Percentiles rank a stretch among this genome's conserved stretches.
These are phyloP conservation scores for Capromys pilorides DNA, from an alignment of 2,797 vertebrate genomes.

Conservation along the genomic window DNA sequence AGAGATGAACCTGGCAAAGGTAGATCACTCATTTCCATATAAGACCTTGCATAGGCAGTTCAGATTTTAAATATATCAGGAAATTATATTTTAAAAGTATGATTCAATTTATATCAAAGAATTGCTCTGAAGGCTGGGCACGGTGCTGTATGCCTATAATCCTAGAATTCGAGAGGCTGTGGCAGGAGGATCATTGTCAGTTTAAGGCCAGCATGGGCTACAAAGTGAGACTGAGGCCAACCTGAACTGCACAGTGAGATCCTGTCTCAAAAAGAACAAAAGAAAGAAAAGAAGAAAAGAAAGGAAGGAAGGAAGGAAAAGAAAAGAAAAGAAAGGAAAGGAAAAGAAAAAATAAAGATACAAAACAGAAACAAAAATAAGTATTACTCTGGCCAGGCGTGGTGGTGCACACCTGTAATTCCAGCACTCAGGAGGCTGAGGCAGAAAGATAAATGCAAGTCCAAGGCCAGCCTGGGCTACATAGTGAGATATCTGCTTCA, in stretches of 20 bases:
- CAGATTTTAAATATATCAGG: constrained; percentile 29
- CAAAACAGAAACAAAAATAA: background rate
- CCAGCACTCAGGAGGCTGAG: background rate
- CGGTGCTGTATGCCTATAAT: background rate
- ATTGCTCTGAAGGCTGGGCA: background rate
- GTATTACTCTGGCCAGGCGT: background rate
- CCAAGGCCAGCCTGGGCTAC: background rate
- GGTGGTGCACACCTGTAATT: background rate
- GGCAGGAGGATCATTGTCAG: background rate
- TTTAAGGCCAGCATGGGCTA: background rate
- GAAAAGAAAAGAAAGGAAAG: no score
- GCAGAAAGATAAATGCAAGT: background rate
- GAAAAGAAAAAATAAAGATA: no score
- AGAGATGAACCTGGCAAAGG: constrained; percentile 8
- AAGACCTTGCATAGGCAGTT: background rate
- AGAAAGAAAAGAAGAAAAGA: background rate
- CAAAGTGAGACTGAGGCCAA: background rate
- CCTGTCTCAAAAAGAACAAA: background rate
- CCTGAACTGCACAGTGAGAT: background rate
- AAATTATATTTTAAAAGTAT: constrained; percentile 52
- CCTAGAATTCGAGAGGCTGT: background rate
- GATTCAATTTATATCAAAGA: background rate
- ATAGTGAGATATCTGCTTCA: background rate
- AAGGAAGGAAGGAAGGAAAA: no score
- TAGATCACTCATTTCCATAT: constrained; percentile 1